A percentile compares a stretch with the other conserved stretches of the same genome.
phyloP scores from a whole-genome alignment of 2,797 vertebrate species.

The Leucoraja ocellata region DNA sequence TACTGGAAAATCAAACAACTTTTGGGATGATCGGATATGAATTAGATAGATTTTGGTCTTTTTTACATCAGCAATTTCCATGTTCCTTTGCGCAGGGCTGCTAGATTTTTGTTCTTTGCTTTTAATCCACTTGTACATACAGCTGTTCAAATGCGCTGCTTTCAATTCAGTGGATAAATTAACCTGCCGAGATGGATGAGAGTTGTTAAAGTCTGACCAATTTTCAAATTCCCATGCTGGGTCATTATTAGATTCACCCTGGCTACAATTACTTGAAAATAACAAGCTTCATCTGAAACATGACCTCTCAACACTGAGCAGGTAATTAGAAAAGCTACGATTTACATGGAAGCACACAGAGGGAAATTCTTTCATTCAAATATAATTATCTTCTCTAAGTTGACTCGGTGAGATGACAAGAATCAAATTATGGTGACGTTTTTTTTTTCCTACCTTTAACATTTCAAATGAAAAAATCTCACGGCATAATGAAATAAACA shows the following conservation, averaged over 20 bases:
- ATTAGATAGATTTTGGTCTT: neutral
- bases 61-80: neutral
- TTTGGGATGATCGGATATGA: neutral
- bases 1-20: neutral
- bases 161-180: neutral
- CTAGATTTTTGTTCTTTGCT: neutral
- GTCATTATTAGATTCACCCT: neutral
- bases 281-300: neutral
- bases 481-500: neutral
- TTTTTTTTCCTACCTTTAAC: neutral
- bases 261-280: neutral
- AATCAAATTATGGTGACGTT: neutral
- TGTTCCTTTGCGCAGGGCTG: neutral
- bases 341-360: neutral
- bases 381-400: neutral
- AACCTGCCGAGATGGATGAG: neutral
- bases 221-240: neutral
- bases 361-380: constrained; percentile 3
- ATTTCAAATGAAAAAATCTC: neutral
- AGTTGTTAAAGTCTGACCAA: neutral
- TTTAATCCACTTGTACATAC: neutral
- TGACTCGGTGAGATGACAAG: neutral
- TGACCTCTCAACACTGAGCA: neutral
- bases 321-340: neutral
- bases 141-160: neutral